Percentiles rank a stretch among this genome's conserved stretches.
Evolutionary conservation across 2,888 invertebrate species (phyloP).

Genomic region (Operophtera brumata): DNA sequence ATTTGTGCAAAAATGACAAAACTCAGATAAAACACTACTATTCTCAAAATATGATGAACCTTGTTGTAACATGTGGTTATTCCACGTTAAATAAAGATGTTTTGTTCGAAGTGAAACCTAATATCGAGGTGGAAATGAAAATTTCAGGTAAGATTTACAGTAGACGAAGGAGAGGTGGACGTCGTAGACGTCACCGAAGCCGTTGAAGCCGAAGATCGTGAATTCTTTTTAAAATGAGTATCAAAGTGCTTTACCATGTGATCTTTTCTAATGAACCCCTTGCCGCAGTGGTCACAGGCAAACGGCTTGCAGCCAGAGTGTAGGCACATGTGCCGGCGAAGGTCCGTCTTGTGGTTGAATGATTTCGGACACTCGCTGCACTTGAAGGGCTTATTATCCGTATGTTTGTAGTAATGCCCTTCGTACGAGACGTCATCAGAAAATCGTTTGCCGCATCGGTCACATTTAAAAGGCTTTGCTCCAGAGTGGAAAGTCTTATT

Average conservation of each 20-base stretch:
- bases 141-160: conserved; percentile 31
- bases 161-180: conserved; percentile 39
- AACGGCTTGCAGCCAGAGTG: conserved; percentile 93
- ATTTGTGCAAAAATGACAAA: conserved; percentile 22
- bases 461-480: conserved; percentile 92
- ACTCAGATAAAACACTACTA: conserved; percentile 1
- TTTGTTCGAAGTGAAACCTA: conserved; percentile 21
- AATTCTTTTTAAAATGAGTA: conserved; percentile 85
- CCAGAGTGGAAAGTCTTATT: conserved; percentile 94
- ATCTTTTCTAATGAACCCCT: conserved; percentile 94
- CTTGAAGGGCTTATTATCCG: conserved; percentile 92
- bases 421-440: conserved; percentile 85
- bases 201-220: conserved; percentile 56
- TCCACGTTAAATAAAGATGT: conserved; percentile 17
- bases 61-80: too few species aligned
- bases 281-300: conserved; percentile 89
- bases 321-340: conserved; percentile 91
- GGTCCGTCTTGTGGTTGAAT: conserved; percentile 94
- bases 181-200: conserved; percentile 49
- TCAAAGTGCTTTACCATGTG: conserved; percentile 94
- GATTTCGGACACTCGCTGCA: conserved; percentile 92
- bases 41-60: too few species aligned
- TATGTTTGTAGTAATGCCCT: conserved; percentile 88
- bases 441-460: conserved; percentile 92
- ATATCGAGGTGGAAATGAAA: conserved; percentile 5